phyloP scores from a whole-genome alignment of 2,888 invertebrate species.

The Drosophila falleni region DNA sequence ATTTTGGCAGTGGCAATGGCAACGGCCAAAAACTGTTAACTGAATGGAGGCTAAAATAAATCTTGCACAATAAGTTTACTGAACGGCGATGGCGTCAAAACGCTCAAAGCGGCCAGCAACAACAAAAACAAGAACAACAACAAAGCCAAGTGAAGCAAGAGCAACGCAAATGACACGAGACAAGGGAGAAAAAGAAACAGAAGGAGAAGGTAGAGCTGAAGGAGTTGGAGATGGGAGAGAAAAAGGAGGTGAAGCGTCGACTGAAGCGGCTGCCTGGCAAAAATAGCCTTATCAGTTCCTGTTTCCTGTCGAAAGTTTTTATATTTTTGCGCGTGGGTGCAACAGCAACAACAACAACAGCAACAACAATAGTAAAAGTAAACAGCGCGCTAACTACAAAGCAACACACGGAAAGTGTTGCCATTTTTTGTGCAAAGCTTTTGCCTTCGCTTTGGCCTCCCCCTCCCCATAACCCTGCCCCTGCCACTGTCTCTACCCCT shows the following conservation, averaged over 20 bases:
- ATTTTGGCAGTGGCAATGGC: constrained; percentile 8
- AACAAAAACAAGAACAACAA: constrained; percentile 34
- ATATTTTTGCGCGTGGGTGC: constrained; percentile 80
- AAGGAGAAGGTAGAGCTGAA: constrained; percentile 10
- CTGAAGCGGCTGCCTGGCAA: constrained; percentile 72
- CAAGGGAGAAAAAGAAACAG: constrained; percentile 22
- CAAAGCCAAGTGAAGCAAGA: constrained; percentile 38
- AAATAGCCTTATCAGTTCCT: constrained; percentile 85
- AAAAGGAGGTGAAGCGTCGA: constrained; percentile 36
- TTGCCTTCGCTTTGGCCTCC: constrained; percentile 13
- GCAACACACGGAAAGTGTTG: constrained; percentile 79
- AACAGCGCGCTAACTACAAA: constrained; percentile 66
- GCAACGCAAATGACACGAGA: constrained; percentile 65
- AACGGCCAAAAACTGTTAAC: constrained; percentile 8
- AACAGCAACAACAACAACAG: constrained; percentile 31
- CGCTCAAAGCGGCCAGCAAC: constrained; percentile 52
- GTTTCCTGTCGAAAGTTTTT: constrained; percentile 85
- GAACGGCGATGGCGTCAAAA: constrained; percentile 53
- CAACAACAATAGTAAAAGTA: constrained; percentile 69
- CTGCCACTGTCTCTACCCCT: neutral
- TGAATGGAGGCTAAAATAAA: constrained; percentile 57
- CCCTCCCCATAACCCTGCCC: neutral
- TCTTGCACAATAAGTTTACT: constrained; percentile 73
- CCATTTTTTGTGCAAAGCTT: constrained; percentile 46
- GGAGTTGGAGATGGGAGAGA: constrained; percentile 14